phyloP scores from a whole-genome alignment of 2,888 invertebrate species.

The Liopterus haemorrhoidalis region DNA sequence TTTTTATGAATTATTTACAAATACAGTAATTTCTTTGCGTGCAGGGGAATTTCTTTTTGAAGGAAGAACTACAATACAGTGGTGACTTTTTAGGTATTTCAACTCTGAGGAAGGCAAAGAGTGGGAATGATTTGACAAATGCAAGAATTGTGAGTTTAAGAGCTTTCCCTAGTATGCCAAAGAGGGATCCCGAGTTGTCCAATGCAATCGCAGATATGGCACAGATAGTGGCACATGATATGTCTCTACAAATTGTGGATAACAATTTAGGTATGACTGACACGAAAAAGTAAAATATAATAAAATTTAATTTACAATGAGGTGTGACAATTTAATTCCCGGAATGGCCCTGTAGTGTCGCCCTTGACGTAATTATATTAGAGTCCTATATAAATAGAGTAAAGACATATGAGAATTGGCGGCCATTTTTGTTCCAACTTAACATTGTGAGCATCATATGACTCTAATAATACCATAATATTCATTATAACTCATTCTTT shows the following conservation, averaged over 20 bases:
- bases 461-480: no score
- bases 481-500: no score
- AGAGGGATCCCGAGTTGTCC: conserved; percentile 40
- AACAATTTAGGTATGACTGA: no score
- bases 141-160: conserved; percentile 39
- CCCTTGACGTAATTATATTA: no score
- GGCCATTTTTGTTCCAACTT: not conserved
- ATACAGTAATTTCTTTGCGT: not conserved
- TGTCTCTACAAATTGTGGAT: conserved; percentile 45
- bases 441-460: no score
- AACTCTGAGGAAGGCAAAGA: conserved; percentile 39
- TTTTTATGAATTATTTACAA: no score
- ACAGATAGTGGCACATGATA: conserved; percentile 56
- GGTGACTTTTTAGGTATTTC: conserved; percentile 37
- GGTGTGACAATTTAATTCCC: no score
- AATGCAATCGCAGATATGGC: conserved; percentile 54
- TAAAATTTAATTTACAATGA: no score
- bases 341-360: no score
- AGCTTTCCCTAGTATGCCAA: conserved; percentile 39
- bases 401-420: not conserved
- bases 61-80: no score
- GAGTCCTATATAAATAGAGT: no score
- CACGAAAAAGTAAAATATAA: no score
- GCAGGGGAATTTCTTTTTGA: not conserved
- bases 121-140: conserved; percentile 40